These are phyloP conservation scores for Acestrorhynchus altus DNA, from an alignment of 2,797 vertebrate species.

Conservation along the genomic window DNA sequence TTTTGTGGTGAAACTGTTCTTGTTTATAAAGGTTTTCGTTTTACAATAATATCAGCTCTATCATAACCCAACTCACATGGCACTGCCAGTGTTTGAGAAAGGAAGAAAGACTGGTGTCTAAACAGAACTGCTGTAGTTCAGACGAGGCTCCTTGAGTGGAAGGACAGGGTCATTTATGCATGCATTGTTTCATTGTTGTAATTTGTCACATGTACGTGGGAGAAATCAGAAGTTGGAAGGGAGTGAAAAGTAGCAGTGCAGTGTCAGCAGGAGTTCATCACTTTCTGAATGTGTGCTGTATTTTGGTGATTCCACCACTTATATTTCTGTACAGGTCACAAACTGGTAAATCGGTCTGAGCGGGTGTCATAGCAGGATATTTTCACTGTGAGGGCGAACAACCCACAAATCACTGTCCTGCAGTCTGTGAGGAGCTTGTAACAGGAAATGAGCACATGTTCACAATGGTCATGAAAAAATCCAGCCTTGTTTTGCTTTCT, in stretches of 20 bases:
- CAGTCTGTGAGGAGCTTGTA: neutral
- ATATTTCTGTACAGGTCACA: conserved; percentile 5
- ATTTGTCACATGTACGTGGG: neutral
- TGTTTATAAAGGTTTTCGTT: too few relatives aligned
- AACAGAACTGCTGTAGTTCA: neutral
- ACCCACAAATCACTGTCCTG: conserved; percentile 39
- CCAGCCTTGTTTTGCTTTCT: conserved; percentile 17
- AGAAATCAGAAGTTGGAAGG: neutral
- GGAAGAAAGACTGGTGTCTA: neutral
- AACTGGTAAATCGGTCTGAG: neutral
- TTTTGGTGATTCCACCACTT: neutral
- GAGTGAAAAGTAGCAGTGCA: neutral
- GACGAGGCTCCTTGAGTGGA: neutral
- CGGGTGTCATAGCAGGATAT: conserved; percentile 18
- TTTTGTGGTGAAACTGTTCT: too few relatives aligned
- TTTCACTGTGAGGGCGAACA: conserved; percentile 23
- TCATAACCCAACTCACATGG: too few relatives aligned
- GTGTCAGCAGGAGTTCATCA: conserved; percentile 2
- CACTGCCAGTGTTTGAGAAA: too few relatives aligned
- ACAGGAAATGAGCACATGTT: conserved; percentile 30
- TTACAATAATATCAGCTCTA: too few relatives aligned
- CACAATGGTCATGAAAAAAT: neutral
- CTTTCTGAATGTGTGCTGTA: neutral
- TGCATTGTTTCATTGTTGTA: conserved; percentile 9
- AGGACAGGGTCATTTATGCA: neutral